phyloP scores from a whole-genome alignment of 2,113 vertebrate genomes.

The Spea bombifrons region DNA sequence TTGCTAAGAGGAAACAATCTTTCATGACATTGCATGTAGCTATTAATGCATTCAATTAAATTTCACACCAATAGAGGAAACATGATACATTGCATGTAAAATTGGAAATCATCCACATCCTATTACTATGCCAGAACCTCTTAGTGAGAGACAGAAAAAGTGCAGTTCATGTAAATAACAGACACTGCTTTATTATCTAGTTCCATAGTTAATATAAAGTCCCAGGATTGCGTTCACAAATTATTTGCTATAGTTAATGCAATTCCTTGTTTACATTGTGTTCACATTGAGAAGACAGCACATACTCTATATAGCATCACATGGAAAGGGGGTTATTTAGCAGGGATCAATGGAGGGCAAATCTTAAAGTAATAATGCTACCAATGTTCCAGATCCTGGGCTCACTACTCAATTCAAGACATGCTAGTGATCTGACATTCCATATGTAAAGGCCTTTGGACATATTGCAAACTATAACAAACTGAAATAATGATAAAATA shows the following conservation, averaged over 20 bases:
- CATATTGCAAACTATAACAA: no score
- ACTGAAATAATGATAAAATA: no score
- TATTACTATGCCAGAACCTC: background rate
- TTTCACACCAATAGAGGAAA: constrained; percentile 2
- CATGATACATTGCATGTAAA: constrained; percentile 4
- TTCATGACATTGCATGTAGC: background rate
- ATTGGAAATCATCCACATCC: constrained; percentile 10
- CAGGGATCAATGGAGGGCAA: no score
- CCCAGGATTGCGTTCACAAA: background rate
- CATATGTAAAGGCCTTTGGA: no score
- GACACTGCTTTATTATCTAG: constrained; percentile 16
- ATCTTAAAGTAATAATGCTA: no score
- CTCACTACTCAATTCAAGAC: no score
- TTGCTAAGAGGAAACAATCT: constrained; percentile 2
- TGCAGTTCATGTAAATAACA: constrained; percentile 1
- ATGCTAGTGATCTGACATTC: no score
- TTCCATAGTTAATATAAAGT: background rate
- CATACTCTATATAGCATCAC: no score
- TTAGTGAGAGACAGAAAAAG: constrained; percentile 1
- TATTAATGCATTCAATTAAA: constrained; percentile 39
- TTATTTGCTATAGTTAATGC: background rate
- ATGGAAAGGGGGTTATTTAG: no score
- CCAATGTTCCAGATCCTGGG: no score
- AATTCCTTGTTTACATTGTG: no score
- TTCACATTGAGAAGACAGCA: no score